phyloP scores from a whole-genome alignment of 1,140 invertebrate genomes.

The Euwallacea fornicatus region DNA sequence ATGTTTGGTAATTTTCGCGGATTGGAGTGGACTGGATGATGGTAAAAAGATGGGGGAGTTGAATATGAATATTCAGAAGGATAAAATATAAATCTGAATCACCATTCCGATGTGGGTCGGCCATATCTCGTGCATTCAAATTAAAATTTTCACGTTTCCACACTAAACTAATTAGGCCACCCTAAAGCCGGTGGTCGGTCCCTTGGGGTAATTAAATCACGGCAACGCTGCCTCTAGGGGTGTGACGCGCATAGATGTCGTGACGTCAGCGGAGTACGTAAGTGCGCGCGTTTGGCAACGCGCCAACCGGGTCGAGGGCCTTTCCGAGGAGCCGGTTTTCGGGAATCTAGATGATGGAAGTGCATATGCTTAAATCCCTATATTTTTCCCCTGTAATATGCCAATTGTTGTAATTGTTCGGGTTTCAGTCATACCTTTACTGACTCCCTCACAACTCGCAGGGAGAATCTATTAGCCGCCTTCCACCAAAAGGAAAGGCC shows the following conservation, averaged over 20 bases:
- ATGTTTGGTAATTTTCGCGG: no score
- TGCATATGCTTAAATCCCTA: not conserved
- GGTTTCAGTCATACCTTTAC: no score
- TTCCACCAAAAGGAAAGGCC: no score
- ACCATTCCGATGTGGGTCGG: not conserved
- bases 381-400: no score
- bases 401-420: no score
- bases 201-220: slow-evolving; percentile 12
- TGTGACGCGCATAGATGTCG: slow-evolving; percentile 6
- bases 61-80: not conserved
- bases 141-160: not conserved
- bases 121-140: not conserved
- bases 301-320: slow-evolving; percentile 13
- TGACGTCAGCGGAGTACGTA: slow-evolving; percentile 1
- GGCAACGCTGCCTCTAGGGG: slow-evolving; percentile 11
- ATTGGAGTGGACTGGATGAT: no score
- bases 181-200: not conserved
- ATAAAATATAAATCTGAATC: not conserved
- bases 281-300: slow-evolving; percentile 2
- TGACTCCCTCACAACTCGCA: no score
- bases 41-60: not conserved
- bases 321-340: not conserved
- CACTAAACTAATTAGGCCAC: slow-evolving; percentile 15
- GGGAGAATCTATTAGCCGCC: no score
- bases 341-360: not conserved